Base-by-base conservation (phyloP, 2,797 vertebrate genomes). In the Sylvia borin region DNA sequence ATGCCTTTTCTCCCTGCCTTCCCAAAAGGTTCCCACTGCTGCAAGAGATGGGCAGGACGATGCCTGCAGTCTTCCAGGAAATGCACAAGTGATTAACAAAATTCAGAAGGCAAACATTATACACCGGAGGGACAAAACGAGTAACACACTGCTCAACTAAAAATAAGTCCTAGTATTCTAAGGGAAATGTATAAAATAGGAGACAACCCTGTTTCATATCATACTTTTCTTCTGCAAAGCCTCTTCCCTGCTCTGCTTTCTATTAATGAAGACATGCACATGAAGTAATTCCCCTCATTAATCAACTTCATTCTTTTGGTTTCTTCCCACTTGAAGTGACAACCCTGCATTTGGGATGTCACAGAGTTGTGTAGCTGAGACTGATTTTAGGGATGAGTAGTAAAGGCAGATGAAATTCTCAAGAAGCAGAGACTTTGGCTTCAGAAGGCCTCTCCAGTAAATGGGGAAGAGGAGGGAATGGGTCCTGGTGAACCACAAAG, bases 201-300 rank as follows among this genome's bases (percentile, higher is more conserved):
- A 92, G 32, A 66, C 18, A 66, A 91, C 55, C 82, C 77, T 94
- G 83, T 72, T 94, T 92, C 61, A 7, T 47, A 80, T 91, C 48
- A 62, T 54, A 42, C 31, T 94, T 77, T 24, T 92, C 79, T 75
- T 43, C 75, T 93, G 77, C 31, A 85, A 88, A 92, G 83, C 32
- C 50, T 87, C 84, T 90, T 90, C 83, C 58, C 67, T 65, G 73
- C 51, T 93, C 92, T 96, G 88, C 71, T 97, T 94, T 93, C 73
- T 86, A 96, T 96, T 96, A 96, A 96, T 88, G 93, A 85, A 94
- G 92, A 96, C 81, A 90, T 85, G 91, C 92, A 93, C 77, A 96
- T 90, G 78, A 85, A 96, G 85, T 89, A 92, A 93, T 78, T 75
- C 62, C 53, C 55, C 85, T 93, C 93, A 83, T 97, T 88, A 95